These are phyloP conservation scores for Apaloderma vittatum DNA, from an alignment of 2,113 vertebrate genomes.

Conservation along the genomic window DNA sequence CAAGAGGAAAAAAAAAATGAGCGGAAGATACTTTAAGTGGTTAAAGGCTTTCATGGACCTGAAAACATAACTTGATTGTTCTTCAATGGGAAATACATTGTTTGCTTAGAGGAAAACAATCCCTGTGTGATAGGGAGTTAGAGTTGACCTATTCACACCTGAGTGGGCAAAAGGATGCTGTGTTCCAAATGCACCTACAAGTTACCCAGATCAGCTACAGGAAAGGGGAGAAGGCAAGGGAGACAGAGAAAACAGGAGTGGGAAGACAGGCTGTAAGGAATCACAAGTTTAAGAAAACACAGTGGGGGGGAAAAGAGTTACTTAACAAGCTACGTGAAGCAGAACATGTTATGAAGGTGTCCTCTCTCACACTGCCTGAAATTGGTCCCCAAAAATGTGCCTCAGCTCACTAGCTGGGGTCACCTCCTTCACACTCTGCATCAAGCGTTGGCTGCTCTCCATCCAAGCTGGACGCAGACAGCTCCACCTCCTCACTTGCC, in stretches of 20 bases:
- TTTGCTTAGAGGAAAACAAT: not conserved
- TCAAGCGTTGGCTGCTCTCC: not conserved
- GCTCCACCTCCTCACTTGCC: not conserved
- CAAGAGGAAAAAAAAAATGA: not conserved
- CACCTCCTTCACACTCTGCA: not conserved
- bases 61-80: not conserved
- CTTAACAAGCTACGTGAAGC: not conserved
- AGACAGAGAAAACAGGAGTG: conserved; percentile 12
- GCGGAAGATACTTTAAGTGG: not conserved
- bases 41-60: not conserved
- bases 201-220: not conserved
- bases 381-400: not conserved
- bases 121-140: not conserved
- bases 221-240: conserved; percentile 19
- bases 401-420: not conserved
- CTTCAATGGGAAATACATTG: not conserved
- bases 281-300: conserved; percentile 40
- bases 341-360: not conserved
- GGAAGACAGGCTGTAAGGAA: conserved; percentile 19
- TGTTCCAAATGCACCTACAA: not conserved
- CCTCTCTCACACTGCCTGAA: not conserved
- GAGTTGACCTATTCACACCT: not conserved
- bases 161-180: not conserved
- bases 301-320: not conserved
- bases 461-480: not conserved